A percentile compares a stretch with the other conserved stretches of the same genome.
These are phyloP conservation scores for Thaumatotibia leucotreta DNA, from an alignment of 1,140 invertebrate species.

Conservation along the genomic window DNA sequence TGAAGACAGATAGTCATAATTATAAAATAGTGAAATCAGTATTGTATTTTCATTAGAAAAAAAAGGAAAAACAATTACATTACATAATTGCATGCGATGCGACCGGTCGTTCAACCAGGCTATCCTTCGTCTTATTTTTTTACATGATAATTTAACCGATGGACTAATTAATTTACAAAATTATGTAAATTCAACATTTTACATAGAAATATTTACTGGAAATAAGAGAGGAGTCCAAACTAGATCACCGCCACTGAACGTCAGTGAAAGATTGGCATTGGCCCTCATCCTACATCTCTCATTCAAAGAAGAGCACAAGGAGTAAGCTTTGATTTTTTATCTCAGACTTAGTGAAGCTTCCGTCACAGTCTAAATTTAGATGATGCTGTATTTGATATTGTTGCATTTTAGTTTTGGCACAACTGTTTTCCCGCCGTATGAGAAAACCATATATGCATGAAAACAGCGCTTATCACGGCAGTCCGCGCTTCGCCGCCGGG, in stretches of 20 bases:
- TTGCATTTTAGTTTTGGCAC: background rate
- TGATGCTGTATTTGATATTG: background rate
- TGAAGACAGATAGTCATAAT: no score
- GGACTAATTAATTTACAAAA: no score
- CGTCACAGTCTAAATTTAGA: background rate
- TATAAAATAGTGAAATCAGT: no score
- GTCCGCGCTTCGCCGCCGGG: background rate
- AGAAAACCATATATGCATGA: constrained; percentile 11
- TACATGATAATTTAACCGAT: no score
- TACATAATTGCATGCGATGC: no score
- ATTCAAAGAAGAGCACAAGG: background rate
- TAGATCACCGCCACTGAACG: background rate
- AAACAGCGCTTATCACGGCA: constrained; percentile 5
- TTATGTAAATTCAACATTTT: background rate
- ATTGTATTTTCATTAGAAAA: no score
- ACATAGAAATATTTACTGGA: background rate
- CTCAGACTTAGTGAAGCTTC: background rate
- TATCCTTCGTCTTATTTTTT: no score
- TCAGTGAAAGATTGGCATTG: background rate
- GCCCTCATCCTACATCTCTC: background rate
- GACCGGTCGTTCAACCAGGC: no score
- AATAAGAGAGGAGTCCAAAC: background rate
- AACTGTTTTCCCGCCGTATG: background rate
- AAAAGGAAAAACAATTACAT: no score
- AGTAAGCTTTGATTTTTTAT: background rate